phyloP scores from a whole-genome alignment of 2,797 vertebrate species.

The Epinephelus malabaricus region DNA sequence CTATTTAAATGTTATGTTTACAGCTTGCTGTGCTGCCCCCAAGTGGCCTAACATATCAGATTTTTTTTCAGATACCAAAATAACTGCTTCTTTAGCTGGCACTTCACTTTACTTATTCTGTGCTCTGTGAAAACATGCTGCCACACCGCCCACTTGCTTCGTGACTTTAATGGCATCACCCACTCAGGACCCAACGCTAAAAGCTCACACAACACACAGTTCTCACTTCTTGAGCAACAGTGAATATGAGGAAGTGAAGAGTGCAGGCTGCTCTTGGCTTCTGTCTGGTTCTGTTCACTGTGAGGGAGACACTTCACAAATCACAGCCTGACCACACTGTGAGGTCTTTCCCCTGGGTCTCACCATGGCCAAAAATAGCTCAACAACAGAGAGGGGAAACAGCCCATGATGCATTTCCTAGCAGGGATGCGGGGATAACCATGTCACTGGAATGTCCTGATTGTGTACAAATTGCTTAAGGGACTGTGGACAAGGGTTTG shows the following conservation, averaged over 20 bases:
- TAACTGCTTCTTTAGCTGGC: not conserved
- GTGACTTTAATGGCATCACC: not conserved
- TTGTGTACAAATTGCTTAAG: constrained; percentile 48
- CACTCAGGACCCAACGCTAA: not conserved
- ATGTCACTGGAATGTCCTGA: constrained; percentile 65
- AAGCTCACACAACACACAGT: not conserved
- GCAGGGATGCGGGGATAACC: constrained; percentile 39
- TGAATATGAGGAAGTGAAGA: constrained; percentile 18
- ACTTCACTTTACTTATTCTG: not conserved
- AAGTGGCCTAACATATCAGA: not conserved
- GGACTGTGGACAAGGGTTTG: constrained; percentile 34
- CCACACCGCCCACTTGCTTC: not conserved
- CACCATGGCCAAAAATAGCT: constrained; percentile 62
- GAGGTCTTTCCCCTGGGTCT: constrained; percentile 57
- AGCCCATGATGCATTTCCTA: constrained; percentile 77
- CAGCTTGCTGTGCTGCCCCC: not conserved
- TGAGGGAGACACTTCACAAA: constrained; percentile 63
- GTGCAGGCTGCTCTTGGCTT: not conserved
- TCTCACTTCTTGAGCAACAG: not conserved
- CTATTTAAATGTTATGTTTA: not conserved
- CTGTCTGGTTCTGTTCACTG: constrained; percentile 20
- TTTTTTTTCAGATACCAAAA: not conserved
- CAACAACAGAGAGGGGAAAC: constrained; percentile 64
- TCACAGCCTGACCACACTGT: constrained; percentile 38
- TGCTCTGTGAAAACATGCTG: not conserved